Evolutionary conservation across 2,888 invertebrate species (phyloP).

Genomic region (Deroplatys truncata): DNA sequence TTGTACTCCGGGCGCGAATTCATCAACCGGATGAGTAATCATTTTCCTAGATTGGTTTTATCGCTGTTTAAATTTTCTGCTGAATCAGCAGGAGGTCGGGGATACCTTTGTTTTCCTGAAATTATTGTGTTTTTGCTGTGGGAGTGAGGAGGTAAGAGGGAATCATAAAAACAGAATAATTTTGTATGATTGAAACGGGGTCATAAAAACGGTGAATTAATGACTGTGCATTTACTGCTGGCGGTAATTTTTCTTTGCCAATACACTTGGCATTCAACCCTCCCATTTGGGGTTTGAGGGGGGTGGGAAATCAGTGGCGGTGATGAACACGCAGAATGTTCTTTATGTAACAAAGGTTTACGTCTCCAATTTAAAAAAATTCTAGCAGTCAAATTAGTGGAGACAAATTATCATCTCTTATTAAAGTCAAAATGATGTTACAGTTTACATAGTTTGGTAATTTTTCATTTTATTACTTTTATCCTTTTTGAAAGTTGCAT

Average conservation of each 20-base stretch:
- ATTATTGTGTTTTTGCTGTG: background rate
- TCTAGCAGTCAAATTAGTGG: no score
- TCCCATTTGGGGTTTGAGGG: no score
- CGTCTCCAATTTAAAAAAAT: no score
- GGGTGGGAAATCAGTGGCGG: no score
- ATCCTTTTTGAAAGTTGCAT: no score
- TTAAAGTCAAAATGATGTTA: no score
- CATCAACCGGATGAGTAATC: background rate
- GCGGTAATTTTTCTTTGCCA: background rate
- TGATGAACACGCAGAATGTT: no score
- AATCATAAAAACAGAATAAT: background rate
- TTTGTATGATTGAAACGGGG: background rate
- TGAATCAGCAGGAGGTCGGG: background rate
- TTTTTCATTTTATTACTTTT: no score
- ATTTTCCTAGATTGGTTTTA: background rate
- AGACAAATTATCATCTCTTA: no score
- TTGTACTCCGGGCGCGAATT: background rate
- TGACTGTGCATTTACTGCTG: background rate
- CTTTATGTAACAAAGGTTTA: no score
- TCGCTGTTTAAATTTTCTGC: background rate
- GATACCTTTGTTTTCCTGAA: background rate
- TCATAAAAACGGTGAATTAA: background rate
- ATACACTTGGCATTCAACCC: no score
- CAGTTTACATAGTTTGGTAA: no score
- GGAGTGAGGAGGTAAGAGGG: background rate